A percentile compares a stretch with the other conserved stretches of the same genome.
Conservation (phyloP, 37 sponge, comb jelly and placozoan species). For the Mnemiopsis leidyi region DNA sequence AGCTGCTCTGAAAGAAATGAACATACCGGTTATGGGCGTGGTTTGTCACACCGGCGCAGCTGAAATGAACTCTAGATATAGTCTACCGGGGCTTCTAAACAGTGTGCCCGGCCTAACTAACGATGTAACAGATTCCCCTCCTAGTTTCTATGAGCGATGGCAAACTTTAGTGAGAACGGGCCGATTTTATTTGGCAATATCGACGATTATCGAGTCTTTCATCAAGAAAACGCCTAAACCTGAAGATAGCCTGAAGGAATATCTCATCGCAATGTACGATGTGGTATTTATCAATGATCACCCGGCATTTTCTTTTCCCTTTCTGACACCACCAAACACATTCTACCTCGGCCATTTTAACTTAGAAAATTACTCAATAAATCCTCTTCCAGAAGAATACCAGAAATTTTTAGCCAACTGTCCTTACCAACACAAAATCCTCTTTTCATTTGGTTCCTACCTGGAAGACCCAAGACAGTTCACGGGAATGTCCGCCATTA, state of each 20-base stretch:
- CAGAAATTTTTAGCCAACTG: neutral
- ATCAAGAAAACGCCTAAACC: neutral
- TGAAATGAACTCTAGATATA: neutral
- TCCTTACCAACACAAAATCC: neutral
- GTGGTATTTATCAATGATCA: conserved; percentile 15
- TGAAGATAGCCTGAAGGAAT: neutral
- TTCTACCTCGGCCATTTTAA: conserved; percentile 27
- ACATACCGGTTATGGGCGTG: neutral
- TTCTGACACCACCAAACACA: neutral
- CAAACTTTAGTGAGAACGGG: neutral
- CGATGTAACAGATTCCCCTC: neutral
- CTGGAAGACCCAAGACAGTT: neutral
- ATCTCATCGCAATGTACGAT: neutral
- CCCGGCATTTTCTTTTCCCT: conserved; percentile 38
- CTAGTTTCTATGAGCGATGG: neutral
- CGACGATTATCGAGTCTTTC: neutral
- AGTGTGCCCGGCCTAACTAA: neutral
- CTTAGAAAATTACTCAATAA: neutral
- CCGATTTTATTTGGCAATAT: neutral
- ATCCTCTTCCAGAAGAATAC: neutral
- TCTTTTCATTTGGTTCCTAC: conserved; percentile 15
- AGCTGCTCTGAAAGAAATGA: neutral
- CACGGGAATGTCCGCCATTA: neutral
- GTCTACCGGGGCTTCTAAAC: neutral
- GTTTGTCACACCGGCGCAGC: neutral